Conservation (phyloP, 2,113 vertebrate species). For the Daboia siamensis region DNA sequence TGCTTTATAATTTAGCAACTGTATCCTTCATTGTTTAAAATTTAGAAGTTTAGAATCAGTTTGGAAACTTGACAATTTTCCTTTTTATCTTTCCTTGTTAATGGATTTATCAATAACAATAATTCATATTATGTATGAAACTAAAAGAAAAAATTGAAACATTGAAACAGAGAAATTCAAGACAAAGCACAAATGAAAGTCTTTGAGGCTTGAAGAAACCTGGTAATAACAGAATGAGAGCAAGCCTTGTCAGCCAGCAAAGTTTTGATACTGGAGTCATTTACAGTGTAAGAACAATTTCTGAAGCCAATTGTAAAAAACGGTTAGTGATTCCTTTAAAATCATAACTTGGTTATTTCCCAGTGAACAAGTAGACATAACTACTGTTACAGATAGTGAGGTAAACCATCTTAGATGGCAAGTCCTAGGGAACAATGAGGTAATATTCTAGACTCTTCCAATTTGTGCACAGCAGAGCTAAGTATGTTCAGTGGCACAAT, state of each 20-base stretch:
- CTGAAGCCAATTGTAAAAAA: not conserved
- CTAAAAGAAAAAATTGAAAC: slow-evolving; percentile 2
- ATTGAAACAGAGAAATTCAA: not conserved
- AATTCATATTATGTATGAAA: not conserved
- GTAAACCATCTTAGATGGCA: not conserved
- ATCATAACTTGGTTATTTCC: not conserved
- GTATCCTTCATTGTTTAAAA: not conserved
- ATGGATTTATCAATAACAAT: not conserved
- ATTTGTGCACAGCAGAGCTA: not conserved
- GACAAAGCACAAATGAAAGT: not conserved
- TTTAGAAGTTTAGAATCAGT: not conserved
- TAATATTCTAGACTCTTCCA: not conserved
- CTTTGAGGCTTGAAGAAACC: slow-evolving; percentile 1
- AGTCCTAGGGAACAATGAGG: not conserved
- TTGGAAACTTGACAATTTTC: not conserved
- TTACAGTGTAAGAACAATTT: not conserved
- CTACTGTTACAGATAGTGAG: not conserved
- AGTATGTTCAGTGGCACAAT: not conserved
- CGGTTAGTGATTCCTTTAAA: not conserved
- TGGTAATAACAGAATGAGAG: slow-evolving; percentile 3
- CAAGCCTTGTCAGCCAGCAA: not conserved
- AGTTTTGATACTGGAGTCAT: slow-evolving; percentile 1
- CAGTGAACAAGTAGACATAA: not conserved
- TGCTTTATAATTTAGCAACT: not conserved
- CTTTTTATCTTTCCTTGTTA: not conserved